phyloP scores from a whole-genome alignment of 2,888 invertebrate species.

The Ichneumoninae sp. region DNA sequence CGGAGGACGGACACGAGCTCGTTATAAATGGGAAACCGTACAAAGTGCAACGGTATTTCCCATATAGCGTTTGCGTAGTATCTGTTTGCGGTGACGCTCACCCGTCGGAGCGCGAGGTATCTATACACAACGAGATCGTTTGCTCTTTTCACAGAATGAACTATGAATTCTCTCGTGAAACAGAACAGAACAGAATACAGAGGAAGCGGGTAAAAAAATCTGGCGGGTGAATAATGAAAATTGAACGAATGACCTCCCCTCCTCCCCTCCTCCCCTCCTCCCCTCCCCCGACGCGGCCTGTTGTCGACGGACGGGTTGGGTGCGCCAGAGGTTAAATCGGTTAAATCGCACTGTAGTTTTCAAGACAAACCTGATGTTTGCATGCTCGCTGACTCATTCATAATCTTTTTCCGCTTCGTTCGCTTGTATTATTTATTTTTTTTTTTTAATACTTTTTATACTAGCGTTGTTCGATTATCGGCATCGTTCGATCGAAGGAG shows the following conservation, averaged over 20 bases:
- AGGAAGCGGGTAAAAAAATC: conserved; percentile 31
- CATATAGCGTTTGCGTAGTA: conserved; percentile 59
- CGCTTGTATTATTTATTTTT: not conserved
- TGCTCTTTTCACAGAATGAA: conserved; percentile 63
- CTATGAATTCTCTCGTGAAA: conserved; percentile 65
- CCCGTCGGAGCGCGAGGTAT: conserved; percentile 59
- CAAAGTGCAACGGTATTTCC: conserved; percentile 54
- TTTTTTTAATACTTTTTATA: not conserved
- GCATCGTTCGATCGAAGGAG: conserved; percentile 53
- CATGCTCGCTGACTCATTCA: conserved; percentile 34
- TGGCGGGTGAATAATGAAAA: conserved; percentile 64
- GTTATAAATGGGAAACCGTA: conserved; percentile 63
- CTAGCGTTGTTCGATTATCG: not conserved
- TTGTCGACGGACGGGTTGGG: conserved; percentile 9
- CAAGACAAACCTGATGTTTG: conserved; percentile 33
- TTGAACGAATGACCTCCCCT: conserved; percentile 61
- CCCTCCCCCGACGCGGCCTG: not conserved
- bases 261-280: not conserved
- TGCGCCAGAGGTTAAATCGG: conserved; percentile 49
- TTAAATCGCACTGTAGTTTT: conserved; percentile 34
- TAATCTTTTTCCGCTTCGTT: not conserved
- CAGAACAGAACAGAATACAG: conserved; percentile 50
- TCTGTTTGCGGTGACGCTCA: conserved; percentile 65
- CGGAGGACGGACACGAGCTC: conserved; percentile 51
- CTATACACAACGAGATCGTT: conserved; percentile 52